phyloP scores from a whole-genome alignment of 2,888 invertebrate species.

The Pyrgus malvae region DNA sequence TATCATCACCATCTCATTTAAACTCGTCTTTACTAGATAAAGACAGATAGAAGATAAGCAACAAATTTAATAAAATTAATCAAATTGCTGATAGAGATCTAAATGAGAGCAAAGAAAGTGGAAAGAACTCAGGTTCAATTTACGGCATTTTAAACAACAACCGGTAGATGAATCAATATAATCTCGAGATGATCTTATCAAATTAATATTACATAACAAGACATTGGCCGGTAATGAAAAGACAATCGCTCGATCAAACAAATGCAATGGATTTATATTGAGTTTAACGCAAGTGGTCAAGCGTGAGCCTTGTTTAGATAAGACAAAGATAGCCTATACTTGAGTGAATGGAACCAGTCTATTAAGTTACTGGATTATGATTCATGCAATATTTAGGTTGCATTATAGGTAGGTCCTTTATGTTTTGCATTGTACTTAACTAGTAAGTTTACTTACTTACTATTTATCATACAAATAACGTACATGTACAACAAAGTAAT shows the following conservation, averaged over 20 bases:
- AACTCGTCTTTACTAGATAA: too few species aligned
- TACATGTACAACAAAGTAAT: too few species aligned
- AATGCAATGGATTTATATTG: slow-evolving; percentile 28
- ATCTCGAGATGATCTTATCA: slow-evolving; percentile 59
- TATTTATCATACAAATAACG: too few species aligned
- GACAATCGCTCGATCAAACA: slow-evolving; percentile 61
- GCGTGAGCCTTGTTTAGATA: slow-evolving; percentile 16
- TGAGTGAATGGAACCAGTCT: slow-evolving; percentile 13
- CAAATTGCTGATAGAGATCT: slow-evolving; percentile 24
- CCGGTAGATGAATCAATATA: slow-evolving; percentile 58
- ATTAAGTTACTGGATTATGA: slow-evolving; percentile 23
- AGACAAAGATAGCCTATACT: slow-evolving; percentile 11
- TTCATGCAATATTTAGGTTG: slow-evolving; percentile 7
- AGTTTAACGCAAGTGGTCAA: slow-evolving; percentile 39
- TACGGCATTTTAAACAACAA: slow-evolving; percentile 30
- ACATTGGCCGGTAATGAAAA: slow-evolving; percentile 56
- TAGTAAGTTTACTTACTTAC: too few species aligned
- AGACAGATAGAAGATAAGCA: slow-evolving; percentile 2
- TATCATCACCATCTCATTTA: too few species aligned
- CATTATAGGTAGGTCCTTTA: background rate
- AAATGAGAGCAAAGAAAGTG: slow-evolving; percentile 16
- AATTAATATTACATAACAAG: slow-evolving; percentile 68
- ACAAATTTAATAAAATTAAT: slow-evolving; percentile 18
- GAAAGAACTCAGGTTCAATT: slow-evolving; percentile 15
- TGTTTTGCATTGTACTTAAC: too few species aligned